Evolutionary conservation across 2,888 invertebrate species (phyloP), one percentile per base, ranked within the genome.

Genomic region (Iphiclides podalirius): DNA sequence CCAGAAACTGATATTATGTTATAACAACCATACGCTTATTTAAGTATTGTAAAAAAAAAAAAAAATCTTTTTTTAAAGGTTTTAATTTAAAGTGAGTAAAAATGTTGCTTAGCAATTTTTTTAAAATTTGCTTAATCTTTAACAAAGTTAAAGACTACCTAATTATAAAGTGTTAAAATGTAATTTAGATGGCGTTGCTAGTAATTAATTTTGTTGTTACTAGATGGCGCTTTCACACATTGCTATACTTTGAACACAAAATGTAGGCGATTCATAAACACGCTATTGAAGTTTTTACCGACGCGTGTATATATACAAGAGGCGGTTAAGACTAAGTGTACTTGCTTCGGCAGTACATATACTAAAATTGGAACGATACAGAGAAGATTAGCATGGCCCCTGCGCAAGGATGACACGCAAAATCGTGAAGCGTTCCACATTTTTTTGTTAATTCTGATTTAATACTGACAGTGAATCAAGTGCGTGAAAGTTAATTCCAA

Each of bases 321-420:
- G n/a, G n/a, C 0, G 40, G 12, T 9, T 33, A 0, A 0, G 0
- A 0, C 0, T 0, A 0, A 41, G 0, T 61, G 75, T 75, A 76
- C 75, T 76, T 73, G 75, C 75, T 75, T 75, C 75, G 75, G 75
- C 71, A 75, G 72, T 75, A 75, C 73, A 76, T 75, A 20, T 20
- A 76, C 72, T 75, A 74, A 77, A 75, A 75, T 76, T 77, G 74
- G 74, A 76, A 75, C 73, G 74, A 74, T 75, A 75, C 73, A 74
- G 73, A 74, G 75, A 75, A 75, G 75, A 75, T 76, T 76, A 76
- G 76, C 76, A 77, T 77, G 77, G 76, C 76, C 77, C 77, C 75
- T 77, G 77, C 44, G 44, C 44, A 44, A 44, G 36, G 44, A 44
- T 36, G 44, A 44, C 44, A 44, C 44, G 44, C 36, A 44, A 44